Evolutionary conservation across 2,888 invertebrate species (phyloP), one percentile per base, ranked within the genome.

Genomic region (Trilocha varians): DNA sequence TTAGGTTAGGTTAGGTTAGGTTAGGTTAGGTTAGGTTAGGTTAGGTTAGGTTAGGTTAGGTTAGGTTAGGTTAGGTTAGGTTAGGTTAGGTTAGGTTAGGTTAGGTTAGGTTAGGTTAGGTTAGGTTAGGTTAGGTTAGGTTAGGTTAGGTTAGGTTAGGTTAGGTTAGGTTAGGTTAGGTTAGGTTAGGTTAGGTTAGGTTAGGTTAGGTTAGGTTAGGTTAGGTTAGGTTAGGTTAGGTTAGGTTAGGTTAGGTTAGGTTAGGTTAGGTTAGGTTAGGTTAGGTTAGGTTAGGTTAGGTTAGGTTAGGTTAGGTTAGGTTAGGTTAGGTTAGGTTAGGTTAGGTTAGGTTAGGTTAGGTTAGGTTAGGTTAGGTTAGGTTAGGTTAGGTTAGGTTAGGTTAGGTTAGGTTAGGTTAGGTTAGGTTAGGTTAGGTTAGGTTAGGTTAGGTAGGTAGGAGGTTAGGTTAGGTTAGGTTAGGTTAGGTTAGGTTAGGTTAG

Each of bases 21-120:
- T 49, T 49, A 44, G 49, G 44, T 49, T 49, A 45, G 49, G 49
- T 49, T 49, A 45, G 45, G 48, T 49, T 48, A 48, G 48, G 43
- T 33, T 46, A 36, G 43, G 42, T 43, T 42, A 35, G 40, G 38
- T 42, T 40, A 41, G 49, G 40, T 40, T 40, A 40, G 40, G 40
- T 40, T 40, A 40, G 40, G 45, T 48, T 48, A 48, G 48, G 46
- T 46, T 46, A 46, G 46, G 46, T 46, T 47, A 46, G 48, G 48
- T 48, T 48, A 46, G 45, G 45, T 48, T 48, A 44, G 48, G 48
- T 46, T 49, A 49, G 49, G 49, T 48, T 45, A 43, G 45, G 45
- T 47, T 45, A 43, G 47, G 45, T 45, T 48, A 45, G 45, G 48
- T 46, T 43, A 43, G 43, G 46, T 43, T 43, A 43, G 43, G 47